Base-by-base conservation (phyloP, 1,140 invertebrate species). In the Cydia strobilella region DNA sequence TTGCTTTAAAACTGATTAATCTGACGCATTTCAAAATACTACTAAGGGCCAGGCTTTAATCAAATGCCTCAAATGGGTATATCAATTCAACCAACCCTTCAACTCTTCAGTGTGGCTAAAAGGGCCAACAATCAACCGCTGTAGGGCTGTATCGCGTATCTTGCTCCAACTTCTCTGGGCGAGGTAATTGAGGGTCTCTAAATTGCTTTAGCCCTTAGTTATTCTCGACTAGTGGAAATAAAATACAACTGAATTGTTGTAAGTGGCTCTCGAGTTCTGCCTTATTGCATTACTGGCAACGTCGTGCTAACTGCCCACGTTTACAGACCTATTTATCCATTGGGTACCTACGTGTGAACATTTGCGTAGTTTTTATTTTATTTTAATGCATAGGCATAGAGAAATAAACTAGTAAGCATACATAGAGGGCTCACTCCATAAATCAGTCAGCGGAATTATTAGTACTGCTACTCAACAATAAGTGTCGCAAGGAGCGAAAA, bases 151-250 rank as follows among this genome's bases (percentile, higher is more conserved):
- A 59, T 59, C 27, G 35, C 65, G 31, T 74, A 39, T 42, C 73
- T 59, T 75, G 7, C 45, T 75, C 76, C 72, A 78, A 80, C 76
- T 79, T 81, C 80, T 74, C 76, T 51, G 76, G 77, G 27, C 66
- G 59, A 72, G 25, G 81, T 84, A 84, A 88, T 88, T 84, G 84
- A 75, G 84, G 80, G 81, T 82, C 83, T 77, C 74, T 83, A 82
- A 86, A 87, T 86, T 88, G 84, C 82, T 86, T 85, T 83, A 87
- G 80, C 83, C 84, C 76, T 82, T 81, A 86, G 84, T 83, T 85
- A 82, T 80, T 82, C 79, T 78, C 84, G 76, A 73, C 76, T 80
- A 76, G 74, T 75, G 75, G 78, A 85, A 84, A 88, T 88, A 84
- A 84, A 88, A 86, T 84, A 84, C 80, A 45, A 78, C 72, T 78